Conservation (phyloP, 1,140 invertebrate genomes). For the Bombus turneri region DNA sequence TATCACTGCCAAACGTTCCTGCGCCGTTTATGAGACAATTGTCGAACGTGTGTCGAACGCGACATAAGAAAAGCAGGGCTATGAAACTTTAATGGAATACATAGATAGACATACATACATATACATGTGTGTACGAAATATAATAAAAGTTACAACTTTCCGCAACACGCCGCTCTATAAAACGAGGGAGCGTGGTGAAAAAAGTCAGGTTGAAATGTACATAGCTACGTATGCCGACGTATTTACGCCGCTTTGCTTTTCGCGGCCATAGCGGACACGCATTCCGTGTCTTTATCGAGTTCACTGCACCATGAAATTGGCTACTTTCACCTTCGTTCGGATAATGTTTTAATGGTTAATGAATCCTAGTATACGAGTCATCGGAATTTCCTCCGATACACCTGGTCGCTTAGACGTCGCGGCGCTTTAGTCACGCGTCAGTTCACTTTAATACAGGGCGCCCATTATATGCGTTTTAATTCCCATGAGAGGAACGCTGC, state of each 20-base stretch:
- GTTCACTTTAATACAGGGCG: slow-evolving; percentile 7
- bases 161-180: slow-evolving; percentile 4
- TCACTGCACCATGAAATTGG: slow-evolving; percentile 67
- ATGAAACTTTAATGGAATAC: slow-evolving; percentile 1
- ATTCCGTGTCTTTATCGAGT: slow-evolving; percentile 56
- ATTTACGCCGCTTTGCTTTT: not conserved
- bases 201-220: not conserved
- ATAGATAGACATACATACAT: not conserved
- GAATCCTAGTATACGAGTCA: slow-evolving; percentile 55
- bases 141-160: not conserved
- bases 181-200: not conserved
- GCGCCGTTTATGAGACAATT: not conserved
- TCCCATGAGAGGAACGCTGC: not conserved
- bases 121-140: too few relatives aligned
- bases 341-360: slow-evolving; percentile 67
- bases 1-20: not conserved
- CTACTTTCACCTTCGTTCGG: slow-evolving; percentile 60
- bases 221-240: not conserved
- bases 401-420: slow-evolving; percentile 17
- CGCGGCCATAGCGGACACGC: slow-evolving; percentile 26
- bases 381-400: slow-evolving; percentile 47
- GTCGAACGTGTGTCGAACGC: not conserved
- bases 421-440: slow-evolving; percentile 32
- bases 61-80: not conserved
- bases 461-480: slow-evolving; percentile 33